A percentile compares a stretch with the other conserved stretches of the same genome.
phyloP scores from a whole-genome alignment of 2,888 invertebrate genomes.

The Drosophila rubida region DNA sequence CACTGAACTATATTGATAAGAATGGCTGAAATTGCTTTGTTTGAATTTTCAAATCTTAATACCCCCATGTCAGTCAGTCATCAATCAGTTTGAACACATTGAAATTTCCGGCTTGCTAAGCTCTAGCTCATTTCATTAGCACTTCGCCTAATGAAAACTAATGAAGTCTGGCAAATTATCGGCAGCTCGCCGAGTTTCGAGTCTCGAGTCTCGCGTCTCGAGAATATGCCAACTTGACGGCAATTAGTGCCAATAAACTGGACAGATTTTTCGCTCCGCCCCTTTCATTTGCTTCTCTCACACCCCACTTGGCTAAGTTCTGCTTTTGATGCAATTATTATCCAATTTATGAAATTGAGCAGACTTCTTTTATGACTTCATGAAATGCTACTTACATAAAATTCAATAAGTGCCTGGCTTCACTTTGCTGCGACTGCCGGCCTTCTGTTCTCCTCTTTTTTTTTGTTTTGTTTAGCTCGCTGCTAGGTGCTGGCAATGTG shows the following conservation, averaged over 20 bases:
- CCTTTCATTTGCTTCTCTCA: background rate
- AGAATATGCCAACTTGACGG: slow-evolving; percentile 22
- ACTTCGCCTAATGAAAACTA: slow-evolving; percentile 50
- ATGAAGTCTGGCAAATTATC: slow-evolving; percentile 48
- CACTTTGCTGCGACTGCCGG: slow-evolving; percentile 11
- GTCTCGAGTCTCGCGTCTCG: too few relatives aligned
- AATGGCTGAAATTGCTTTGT: slow-evolving; percentile 35
- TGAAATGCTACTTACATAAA: slow-evolving; percentile 51
- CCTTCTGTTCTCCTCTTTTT: background rate
- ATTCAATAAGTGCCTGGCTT: slow-evolving; percentile 57
- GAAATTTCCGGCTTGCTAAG: slow-evolving; percentile 24
- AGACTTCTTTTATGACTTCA: slow-evolving; percentile 57
- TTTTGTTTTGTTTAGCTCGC: background rate
- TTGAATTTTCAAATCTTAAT: background rate
- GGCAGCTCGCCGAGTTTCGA: slow-evolving; percentile 5
- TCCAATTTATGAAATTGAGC: slow-evolving; percentile 75
- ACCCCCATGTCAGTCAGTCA: background rate
- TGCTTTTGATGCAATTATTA: slow-evolving; percentile 58
- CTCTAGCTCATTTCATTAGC: slow-evolving; percentile 25
- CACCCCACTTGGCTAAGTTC: background rate
- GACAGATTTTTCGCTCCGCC: slow-evolving; percentile 34
- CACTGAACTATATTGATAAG: slow-evolving; percentile 22
- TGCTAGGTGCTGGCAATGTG: slow-evolving; percentile 3
- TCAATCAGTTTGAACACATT: background rate
- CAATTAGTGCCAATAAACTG: slow-evolving; percentile 54